Evolutionary conservation across 2,888 invertebrate genomes (phyloP).

Genomic region (Plusia festucae): DNA sequence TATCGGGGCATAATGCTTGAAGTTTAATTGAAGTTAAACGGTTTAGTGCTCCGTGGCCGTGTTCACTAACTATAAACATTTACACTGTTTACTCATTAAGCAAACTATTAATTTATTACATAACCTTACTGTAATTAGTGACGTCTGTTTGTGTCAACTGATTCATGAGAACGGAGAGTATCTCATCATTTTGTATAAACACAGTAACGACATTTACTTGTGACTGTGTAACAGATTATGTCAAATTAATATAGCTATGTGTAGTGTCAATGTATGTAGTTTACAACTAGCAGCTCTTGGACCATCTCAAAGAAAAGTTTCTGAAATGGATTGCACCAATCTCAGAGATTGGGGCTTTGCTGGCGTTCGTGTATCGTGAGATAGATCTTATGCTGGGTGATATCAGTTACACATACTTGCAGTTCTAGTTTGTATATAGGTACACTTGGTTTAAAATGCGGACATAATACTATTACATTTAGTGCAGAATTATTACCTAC

Average conservation of each 20-base stretch:
- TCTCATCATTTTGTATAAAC: slow-evolving; percentile 21
- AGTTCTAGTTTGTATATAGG: not conserved
- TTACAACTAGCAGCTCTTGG: not conserved
- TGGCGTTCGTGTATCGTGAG: not conserved
- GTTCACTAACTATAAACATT: slow-evolving; percentile 51
- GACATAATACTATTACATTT: too few species aligned
- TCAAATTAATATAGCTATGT: not conserved
- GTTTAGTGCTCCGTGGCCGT: slow-evolving; percentile 40
- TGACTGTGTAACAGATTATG: not conserved
- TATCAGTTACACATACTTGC: not conserved
- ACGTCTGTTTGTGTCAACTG: slow-evolving; percentile 36
- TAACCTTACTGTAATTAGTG: slow-evolving; percentile 42
- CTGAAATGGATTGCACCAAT: slow-evolving; percentile 2
- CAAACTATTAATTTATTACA: slow-evolving; percentile 39
- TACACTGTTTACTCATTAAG: slow-evolving; percentile 39
- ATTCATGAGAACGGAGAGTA: slow-evolving; percentile 26
- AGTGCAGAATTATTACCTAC: too few species aligned
- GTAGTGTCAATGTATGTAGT: not conserved
- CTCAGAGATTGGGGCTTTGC: slow-evolving; percentile 5
- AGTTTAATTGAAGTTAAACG: slow-evolving; percentile 61
- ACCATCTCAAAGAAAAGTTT: not conserved
- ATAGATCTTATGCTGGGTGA: not conserved
- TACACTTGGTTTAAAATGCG: not conserved
- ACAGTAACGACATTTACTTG: not conserved
- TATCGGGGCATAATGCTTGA: slow-evolving; percentile 60